Conservation (phyloP, 2,113 vertebrate species). For the Tauraco erythrolophus region DNA sequence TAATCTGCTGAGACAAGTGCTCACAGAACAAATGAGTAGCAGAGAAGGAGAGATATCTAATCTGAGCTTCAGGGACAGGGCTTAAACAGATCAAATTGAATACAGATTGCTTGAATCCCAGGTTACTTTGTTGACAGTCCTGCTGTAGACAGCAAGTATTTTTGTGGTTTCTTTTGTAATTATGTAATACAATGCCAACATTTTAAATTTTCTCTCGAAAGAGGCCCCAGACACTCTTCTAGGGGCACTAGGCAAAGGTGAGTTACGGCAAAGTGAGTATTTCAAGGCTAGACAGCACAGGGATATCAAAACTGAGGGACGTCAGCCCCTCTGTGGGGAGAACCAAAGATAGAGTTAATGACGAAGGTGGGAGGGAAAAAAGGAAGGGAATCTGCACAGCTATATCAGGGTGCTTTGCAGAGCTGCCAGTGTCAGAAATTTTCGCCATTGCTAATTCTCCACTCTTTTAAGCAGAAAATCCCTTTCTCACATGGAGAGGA, state of each 20-base stretch:
- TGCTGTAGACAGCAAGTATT: not conserved
- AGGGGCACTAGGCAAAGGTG: not conserved
- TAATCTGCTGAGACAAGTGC: not conserved
- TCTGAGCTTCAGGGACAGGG: not conserved
- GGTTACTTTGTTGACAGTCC: not conserved
- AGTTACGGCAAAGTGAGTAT: not conserved
- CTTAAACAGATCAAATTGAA: not conserved
- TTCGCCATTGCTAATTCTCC: not conserved
- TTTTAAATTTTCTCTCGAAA: not conserved
- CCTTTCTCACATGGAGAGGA: not conserved
- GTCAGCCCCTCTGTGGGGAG: not conserved
- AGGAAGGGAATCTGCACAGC: not conserved
- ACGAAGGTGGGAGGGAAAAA: not conserved
- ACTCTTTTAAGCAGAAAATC: not conserved
- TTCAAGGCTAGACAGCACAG: not conserved
- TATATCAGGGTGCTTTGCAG: not conserved
- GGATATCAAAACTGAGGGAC: not conserved
- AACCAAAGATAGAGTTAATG: not conserved
- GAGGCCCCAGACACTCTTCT: not conserved
- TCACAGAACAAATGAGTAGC: not conserved
- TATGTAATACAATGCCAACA: not conserved
- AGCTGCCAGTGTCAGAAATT: not conserved
- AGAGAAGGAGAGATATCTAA: not conserved
- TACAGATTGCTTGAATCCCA: not conserved
- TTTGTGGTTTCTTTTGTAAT: not conserved